Evolutionary conservation across 2,113 vertebrate genomes (phyloP), one percentile per base, ranked within the genome.

Genomic region (Dissostichus mawsoni): DNA sequence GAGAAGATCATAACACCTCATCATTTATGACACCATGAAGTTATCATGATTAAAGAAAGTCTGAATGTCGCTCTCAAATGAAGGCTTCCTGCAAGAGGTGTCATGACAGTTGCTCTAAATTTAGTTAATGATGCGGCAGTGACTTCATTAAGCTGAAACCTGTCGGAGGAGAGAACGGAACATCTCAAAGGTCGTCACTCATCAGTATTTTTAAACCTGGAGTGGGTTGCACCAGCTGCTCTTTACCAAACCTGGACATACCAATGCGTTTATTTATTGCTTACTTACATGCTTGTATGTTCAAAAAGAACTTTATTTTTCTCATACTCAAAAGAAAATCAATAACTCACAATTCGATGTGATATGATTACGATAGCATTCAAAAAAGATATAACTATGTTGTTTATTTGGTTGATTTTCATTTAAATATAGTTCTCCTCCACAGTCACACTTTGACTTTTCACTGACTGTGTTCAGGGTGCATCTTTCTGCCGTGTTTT

Each of bases 71-170:
- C 14, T 17, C 52, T 23, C 48, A 23, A n/a, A 18, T 33, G 18
- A 63, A 51, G 53, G 41, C 25, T 61, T 79, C 78, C 56, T 44
- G 18, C 29, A 17, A 25, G 18, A 29, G 67, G 63, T 25, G 47
- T 50, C 18, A 23, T 66, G 52, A 53, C 63, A 71, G 36, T 36
- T 45, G 44, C 75, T 70, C 9, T 14, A 71, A 51, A 62, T 78
- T 18, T 33, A 70, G 70, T 18, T 71, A 50, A 74, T 52, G 53
- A 50, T n/a, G 50, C 65, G 41, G 33, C 58, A 45, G 67, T 48
- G 61, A 45, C 75, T 74, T 72, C 56, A 79, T 83, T 74, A 70
- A 69, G 51, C 33, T 81, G 59, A 75, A 64, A 64, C 58, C 33
- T 69, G 51, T 70, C 50, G 58, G 18, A 72, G 25, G 33, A 58